Evolutionary conservation across 30 jellyfish, hydroid and myxozoan genomes (phyloP).

Genomic region (Nemopilema nomurai): DNA sequence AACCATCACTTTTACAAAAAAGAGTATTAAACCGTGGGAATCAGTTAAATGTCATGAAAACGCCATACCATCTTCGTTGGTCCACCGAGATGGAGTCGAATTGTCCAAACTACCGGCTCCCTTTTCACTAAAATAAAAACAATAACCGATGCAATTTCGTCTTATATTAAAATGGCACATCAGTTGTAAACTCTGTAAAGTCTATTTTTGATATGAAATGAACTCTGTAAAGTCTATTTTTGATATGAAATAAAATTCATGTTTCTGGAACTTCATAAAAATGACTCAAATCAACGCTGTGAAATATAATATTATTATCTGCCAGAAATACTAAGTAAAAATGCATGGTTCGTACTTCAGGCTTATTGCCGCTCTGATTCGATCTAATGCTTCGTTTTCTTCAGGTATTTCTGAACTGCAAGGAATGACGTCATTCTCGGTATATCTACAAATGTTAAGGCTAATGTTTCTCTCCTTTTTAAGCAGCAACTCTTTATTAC

Average conservation of each 20-base stretch:
- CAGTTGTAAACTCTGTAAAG: too few species aligned
- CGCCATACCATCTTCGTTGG: not conserved
- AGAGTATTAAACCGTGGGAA: too few species aligned
- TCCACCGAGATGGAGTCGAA: not conserved
- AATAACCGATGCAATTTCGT: not conserved
- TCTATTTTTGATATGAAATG: too few species aligned
- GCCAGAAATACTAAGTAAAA: not conserved
- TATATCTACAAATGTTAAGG: slow-evolving; percentile 40
- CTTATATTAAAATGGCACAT: not conserved
- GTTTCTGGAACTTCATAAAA: too few species aligned
- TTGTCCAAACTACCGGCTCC: not conserved
- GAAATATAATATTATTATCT: too few species aligned
- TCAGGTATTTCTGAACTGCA: slow-evolving; percentile 60
- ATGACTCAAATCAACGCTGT: too few species aligned
- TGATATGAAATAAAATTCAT: too few species aligned
- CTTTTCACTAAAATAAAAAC: not conserved
- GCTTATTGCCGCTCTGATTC: slow-evolving; percentile 71
- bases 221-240: too few species aligned
- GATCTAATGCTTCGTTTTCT: slow-evolving; percentile 60
- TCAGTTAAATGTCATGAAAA: too few species aligned
- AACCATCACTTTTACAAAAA: too few species aligned
- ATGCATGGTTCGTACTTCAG: not conserved
- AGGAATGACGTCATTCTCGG: slow-evolving; percentile 72
- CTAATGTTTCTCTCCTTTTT: not conserved
- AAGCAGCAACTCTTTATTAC: too few species aligned